phyloP scores from a whole-genome alignment of 2,113 vertebrate species.

The Machaerirhynchus nigripectus region DNA sequence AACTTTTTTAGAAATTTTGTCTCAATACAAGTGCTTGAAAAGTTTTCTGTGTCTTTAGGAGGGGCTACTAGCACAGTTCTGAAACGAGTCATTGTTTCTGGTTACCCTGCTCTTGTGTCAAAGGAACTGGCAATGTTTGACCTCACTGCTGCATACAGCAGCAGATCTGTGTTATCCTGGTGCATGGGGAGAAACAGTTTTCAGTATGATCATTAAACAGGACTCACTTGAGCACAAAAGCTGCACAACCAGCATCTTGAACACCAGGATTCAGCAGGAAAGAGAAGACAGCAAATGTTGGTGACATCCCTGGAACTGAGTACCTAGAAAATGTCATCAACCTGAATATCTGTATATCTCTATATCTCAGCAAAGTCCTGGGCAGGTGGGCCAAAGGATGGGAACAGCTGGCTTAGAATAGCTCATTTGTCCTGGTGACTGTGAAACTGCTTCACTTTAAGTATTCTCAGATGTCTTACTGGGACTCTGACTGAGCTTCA shows the following conservation, averaged over 20 bases:
- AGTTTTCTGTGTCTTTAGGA: background rate
- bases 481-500: background rate
- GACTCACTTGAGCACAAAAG: background rate
- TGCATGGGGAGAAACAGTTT: background rate
- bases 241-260: background rate
- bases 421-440: background rate
- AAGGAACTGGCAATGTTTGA: background rate
- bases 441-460: background rate
- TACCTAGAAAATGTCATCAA: background rate
- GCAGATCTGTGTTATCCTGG: background rate
- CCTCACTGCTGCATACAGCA: fast-evolving
- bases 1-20: background rate
- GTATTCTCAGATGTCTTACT: background rate
- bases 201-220: background rate
- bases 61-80: background rate
- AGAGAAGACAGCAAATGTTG: background rate
- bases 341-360: background rate
- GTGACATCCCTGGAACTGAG: background rate
- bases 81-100: background rate
- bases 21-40: background rate
- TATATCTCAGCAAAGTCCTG: background rate
- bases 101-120: background rate
- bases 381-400: too few species aligned
- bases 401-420: background rate
- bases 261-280: background rate